Conservation (phyloP, 2,797 vertebrate species). For the Neosalanx taihuensis region DNA sequence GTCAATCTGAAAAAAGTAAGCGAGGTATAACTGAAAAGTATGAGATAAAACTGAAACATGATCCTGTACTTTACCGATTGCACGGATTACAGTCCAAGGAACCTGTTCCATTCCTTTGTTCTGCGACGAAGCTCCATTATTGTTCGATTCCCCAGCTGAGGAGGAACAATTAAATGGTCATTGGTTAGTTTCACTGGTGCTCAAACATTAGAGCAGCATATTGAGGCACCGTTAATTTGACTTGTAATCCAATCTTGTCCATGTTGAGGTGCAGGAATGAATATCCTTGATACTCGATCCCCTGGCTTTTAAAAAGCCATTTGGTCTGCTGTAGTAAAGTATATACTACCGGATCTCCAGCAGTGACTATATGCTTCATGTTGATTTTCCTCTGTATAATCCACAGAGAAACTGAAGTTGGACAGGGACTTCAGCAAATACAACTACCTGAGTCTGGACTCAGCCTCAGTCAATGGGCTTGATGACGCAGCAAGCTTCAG, state of each 20-base stretch:
- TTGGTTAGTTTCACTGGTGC: conserved; percentile 42
- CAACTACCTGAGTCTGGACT: conserved; percentile 96
- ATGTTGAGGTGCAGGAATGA: conserved; percentile 46
- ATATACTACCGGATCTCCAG: conserved; percentile 5
- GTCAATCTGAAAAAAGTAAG: conserved; percentile 52
- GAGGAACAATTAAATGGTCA: conserved; percentile 54
- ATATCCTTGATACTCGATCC: conserved; percentile 51
- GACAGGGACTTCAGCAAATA: conserved; percentile 93
- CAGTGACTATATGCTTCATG: conserved; percentile 1
- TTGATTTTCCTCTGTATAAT: conserved; percentile 32
- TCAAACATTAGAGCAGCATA: conserved; percentile 45
- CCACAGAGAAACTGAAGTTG: conserved; percentile 88
- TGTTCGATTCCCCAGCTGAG: conserved; percentile 55
- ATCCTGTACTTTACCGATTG: not conserved
- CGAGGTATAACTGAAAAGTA: conserved; percentile 53
- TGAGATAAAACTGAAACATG: not conserved
- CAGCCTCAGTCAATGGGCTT: conserved; percentile 86
- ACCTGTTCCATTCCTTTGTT: conserved; percentile 51
- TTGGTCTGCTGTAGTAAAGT: conserved; percentile 42
- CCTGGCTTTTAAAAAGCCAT: conserved; percentile 49
- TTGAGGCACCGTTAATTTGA: conserved; percentile 54
- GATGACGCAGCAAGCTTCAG: conserved; percentile 93
- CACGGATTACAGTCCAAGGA: conserved; percentile 50
- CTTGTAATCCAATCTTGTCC: conserved; percentile 62
- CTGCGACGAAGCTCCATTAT: conserved; percentile 37